Evolutionary conservation across 1,140 invertebrate species (phyloP).

Genomic region (Oscheius sp.): DNA sequence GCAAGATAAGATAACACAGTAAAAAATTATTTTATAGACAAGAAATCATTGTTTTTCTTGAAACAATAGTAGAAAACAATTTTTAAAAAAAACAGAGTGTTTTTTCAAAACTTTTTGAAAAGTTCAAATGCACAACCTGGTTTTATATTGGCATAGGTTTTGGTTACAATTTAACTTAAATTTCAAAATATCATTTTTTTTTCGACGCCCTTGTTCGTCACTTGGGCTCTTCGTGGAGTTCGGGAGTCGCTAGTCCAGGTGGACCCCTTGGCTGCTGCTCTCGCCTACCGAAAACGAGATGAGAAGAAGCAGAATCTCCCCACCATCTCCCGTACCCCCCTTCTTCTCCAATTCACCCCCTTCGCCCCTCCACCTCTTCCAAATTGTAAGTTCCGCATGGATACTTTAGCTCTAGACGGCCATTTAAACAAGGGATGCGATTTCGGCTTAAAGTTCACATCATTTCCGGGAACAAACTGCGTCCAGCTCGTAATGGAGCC

Average conservation of each 20-base stretch:
- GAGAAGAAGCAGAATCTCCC: slow-evolving; percentile 4
- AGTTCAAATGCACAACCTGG: too few relatives aligned
- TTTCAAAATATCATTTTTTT: slow-evolving; percentile 6
- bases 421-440: background rate
- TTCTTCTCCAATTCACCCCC: slow-evolving; percentile 38
- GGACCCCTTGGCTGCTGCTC: slow-evolving; percentile 34
- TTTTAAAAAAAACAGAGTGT: background rate
- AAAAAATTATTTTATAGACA: too few relatives aligned
- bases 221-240: slow-evolving; percentile 35
- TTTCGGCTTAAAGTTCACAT: background rate
- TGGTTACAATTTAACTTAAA: background rate
- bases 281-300: slow-evolving; percentile 20
- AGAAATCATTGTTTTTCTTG: background rate
- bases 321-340: slow-evolving; percentile 24
- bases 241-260: slow-evolving; percentile 34
- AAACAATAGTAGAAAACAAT: background rate
- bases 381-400: slow-evolving; percentile 15
- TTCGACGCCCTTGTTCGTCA: slow-evolving; percentile 31
- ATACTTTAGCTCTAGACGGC: background rate
- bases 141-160: background rate
- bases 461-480: background rate
- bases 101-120: background rate
- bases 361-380: slow-evolving; percentile 18
- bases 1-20: too few relatives aligned
- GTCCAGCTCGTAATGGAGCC: background rate